Evolutionary conservation across 2,113 vertebrate genomes (phyloP).

Genomic region (Otus sunia): DNA sequence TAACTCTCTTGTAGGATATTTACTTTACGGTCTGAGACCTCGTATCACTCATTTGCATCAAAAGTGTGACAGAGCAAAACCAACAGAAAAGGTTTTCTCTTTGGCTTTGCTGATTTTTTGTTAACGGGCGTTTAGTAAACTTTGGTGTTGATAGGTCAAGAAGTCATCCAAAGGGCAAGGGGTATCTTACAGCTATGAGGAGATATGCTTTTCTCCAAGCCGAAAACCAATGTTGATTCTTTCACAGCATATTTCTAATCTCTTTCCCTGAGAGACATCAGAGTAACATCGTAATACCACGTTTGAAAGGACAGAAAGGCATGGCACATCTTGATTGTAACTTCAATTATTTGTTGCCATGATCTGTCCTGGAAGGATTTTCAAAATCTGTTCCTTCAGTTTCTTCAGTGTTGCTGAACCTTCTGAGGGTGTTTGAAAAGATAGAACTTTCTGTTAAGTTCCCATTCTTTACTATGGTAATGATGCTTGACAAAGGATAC

Average conservation of each 20-base stretch:
- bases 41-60: neutral
- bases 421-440: neutral
- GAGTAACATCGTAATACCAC: neutral
- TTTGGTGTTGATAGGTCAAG: neutral
- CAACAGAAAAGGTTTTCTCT: neutral
- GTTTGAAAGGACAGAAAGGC: neutral
- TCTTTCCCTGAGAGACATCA: neutral
- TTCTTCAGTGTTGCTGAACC: neutral
- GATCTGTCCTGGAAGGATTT: neutral
- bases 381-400: neutral
- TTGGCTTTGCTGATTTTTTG: neutral
- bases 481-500: neutral
- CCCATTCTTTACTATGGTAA: neutral
- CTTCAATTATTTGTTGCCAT: neutral
- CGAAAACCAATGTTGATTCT: neutral
- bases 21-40: neutral
- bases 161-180: neutral
- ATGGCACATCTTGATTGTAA: neutral
- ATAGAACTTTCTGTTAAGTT: neutral
- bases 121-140: neutral
- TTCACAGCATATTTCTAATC: neutral
- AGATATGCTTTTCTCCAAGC: neutral
- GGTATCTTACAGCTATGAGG: neutral
- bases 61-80: neutral
- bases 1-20: neutral